Evolutionary conservation across 2,888 invertebrate genomes (phyloP).

Genomic region (Coelinius sp.): DNA sequence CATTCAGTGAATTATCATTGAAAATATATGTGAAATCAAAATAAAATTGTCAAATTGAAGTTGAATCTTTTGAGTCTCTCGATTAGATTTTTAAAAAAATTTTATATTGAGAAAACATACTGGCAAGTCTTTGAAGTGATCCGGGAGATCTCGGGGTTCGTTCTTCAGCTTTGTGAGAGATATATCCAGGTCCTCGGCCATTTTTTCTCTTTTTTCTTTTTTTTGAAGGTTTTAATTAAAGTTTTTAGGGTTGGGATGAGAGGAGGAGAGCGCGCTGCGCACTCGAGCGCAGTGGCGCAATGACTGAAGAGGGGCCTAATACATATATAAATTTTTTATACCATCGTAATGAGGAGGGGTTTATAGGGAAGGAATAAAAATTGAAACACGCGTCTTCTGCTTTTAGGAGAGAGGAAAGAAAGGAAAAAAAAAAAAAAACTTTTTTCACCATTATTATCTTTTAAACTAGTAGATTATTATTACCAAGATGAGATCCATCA

Average conservation of each 20-base stretch:
- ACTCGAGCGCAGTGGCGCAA: conserved; percentile 23
- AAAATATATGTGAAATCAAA: background rate
- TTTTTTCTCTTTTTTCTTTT: conserved; percentile 33
- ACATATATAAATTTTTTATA: too few relatives aligned
- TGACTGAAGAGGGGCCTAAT: too few relatives aligned
- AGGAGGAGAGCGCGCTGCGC: conserved; percentile 23
- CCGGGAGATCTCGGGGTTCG: conserved; percentile 52
- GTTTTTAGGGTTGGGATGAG: background rate
- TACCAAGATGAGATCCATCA: too few relatives aligned
- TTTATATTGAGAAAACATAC: conserved; percentile 44
- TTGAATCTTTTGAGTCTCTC: background rate
- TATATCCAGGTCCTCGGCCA: conserved; percentile 59
- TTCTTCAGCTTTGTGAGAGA: conserved; percentile 58
- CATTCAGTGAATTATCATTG: too few relatives aligned
- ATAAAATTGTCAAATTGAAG: background rate
- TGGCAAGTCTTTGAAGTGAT: conserved; percentile 57
- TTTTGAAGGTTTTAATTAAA: background rate
- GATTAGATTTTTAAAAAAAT: background rate
- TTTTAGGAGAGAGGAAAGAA: too few relatives aligned
- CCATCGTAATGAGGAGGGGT: too few relatives aligned
- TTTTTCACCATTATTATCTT: too few relatives aligned
- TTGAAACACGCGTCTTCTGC: too few relatives aligned
- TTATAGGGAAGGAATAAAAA: too few relatives aligned
- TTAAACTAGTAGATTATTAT: too few relatives aligned
- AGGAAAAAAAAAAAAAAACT: too few relatives aligned